phyloP scores from a whole-genome alignment of 1,140 invertebrate species.

The Lordiphosa clarofinis region DNA sequence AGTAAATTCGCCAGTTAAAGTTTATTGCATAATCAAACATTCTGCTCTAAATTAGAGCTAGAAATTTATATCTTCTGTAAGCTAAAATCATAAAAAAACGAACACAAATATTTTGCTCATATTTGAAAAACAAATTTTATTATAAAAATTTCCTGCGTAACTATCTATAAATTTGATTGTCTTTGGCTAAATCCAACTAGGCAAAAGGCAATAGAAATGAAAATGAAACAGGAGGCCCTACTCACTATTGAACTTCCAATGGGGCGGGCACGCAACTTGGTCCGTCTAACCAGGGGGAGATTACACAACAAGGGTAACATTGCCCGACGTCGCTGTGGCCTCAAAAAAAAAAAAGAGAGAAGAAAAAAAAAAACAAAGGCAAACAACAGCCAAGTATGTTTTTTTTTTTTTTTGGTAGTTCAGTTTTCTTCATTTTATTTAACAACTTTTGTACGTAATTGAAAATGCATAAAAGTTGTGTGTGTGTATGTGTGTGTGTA shows the following conservation, averaged over 20 bases:
- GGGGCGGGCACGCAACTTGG: conserved; percentile 46
- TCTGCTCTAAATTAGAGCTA: no score
- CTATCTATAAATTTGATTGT: no score
- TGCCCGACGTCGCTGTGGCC: conserved; percentile 38
- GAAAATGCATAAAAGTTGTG: conserved; percentile 65
- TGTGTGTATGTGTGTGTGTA: conserved; percentile 3
- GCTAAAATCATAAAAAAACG: no score
- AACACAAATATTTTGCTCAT: no score
- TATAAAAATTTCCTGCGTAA: no score
- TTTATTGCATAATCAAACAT: no score
- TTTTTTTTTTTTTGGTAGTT: conserved; percentile 22
- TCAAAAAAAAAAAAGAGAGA: conserved; percentile 22
- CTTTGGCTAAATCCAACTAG: no score
- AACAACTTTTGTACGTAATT: conserved; percentile 54
- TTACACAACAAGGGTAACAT: conserved; percentile 71
- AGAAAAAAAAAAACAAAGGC: conserved; percentile 2
- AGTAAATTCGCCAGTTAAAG: no score
- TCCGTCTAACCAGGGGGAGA: conserved; percentile 2
- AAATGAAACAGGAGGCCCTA: conserved; percentile 9
- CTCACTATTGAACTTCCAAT: background rate
- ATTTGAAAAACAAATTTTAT: no score
- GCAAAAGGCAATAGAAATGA: conserved; percentile 51
- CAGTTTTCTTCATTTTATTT: conserved; percentile 19
- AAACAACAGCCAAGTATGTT: conserved; percentile 34
- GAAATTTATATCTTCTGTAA: no score